Base-by-base conservation (phyloP, 2,797 vertebrate genomes). In the Phoxinus dragarum region DNA sequence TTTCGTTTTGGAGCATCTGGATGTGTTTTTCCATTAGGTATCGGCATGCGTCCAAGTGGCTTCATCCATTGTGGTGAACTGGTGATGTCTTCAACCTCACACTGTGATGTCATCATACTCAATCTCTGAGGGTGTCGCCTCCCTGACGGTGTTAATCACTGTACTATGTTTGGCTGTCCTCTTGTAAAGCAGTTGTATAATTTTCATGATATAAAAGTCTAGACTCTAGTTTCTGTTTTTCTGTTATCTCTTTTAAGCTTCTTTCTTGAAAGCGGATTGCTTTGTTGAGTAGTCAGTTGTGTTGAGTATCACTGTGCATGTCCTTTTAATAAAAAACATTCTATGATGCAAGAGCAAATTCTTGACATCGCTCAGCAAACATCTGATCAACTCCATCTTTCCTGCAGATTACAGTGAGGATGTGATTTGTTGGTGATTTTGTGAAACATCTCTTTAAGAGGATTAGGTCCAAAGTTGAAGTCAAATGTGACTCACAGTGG, bases 401-500 rank as follows among this genome's bases (percentile, higher is more conserved):
- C 19, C 14, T 36, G 12, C 44, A 67, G 61, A 74, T 34, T 34
- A 34, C 6, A 8, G 14, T 14, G 21, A 21, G 10, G 27, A 16
- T 17, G 14, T 66, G 14, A 34, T 66, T 16, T 66, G 14, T 66
- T 19, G 23, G 21, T 52, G 31, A 54, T 40, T 81, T 71, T 71
- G 36, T 80, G 42, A 80, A 89, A 61, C 10, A 0, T 52, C 56
- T 59, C 56, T 38, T 66, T 38, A 76, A 72, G 49, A 84, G 67
- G 73, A 75, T 42, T 34, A 74, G 76, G 81, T 49, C 78, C 23
- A 38, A 82, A 27, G 12, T 11, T 23, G 16, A 66, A 47, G 61
- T 79, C 84, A 88, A 84, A 72, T 56, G 80, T 84, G 79, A 89
- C 81, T 88, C 86, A 81, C 31, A 72, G 54, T 67, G 47, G 56